A percentile compares a stretch with the other conserved stretches of the same genome.
Evolutionary conservation across 2,113 vertebrate species (phyloP).

Genomic region (Dicerorhinus sumatrensis): DNA sequence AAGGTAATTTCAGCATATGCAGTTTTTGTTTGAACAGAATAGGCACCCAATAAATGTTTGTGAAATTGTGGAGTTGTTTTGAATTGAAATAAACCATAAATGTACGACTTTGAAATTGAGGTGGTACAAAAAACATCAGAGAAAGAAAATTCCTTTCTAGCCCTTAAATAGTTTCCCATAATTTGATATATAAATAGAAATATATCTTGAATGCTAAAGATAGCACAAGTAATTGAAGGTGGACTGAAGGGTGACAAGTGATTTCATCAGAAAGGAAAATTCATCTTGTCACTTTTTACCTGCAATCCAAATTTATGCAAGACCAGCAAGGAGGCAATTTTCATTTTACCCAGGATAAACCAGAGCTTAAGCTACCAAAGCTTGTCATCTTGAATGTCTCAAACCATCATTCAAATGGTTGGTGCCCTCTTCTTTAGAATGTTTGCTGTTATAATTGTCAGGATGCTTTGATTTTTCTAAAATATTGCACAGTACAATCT

Average conservation of each 20-base stretch:
- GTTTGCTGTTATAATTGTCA: constrained; percentile 17
- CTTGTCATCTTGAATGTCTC: constrained; percentile 62
- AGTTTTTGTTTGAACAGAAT: constrained; percentile 41
- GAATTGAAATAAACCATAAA: constrained; percentile 45
- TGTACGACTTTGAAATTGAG: constrained; percentile 33
- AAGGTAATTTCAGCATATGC: not conserved
- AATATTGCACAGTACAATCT: not conserved
- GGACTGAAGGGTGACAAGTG: constrained; percentile 68
- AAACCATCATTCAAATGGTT: constrained; percentile 32
- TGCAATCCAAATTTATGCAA: constrained; percentile 68
- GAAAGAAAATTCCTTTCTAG: constrained; percentile 57
- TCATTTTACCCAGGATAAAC: constrained; percentile 71
- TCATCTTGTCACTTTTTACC: constrained; percentile 73
- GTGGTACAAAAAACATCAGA: not conserved
- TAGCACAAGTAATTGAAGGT: constrained; percentile 74
- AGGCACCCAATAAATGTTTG: not conserved
- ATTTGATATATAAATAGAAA: constrained; percentile 42
- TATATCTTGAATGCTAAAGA: constrained; percentile 69
- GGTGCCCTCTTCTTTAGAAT: constrained; percentile 45
- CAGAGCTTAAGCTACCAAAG: constrained; percentile 59
- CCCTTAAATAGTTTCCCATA: constrained; percentile 52
- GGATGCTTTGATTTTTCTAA: constrained; percentile 47
- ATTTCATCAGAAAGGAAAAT: constrained; percentile 76
- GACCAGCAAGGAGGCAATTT: constrained; percentile 71
- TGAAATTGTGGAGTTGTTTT: not conserved